These are phyloP conservation scores for Spea bombifrons DNA, from an alignment of 2,113 vertebrate genomes.

Conservation along the genomic window DNA sequence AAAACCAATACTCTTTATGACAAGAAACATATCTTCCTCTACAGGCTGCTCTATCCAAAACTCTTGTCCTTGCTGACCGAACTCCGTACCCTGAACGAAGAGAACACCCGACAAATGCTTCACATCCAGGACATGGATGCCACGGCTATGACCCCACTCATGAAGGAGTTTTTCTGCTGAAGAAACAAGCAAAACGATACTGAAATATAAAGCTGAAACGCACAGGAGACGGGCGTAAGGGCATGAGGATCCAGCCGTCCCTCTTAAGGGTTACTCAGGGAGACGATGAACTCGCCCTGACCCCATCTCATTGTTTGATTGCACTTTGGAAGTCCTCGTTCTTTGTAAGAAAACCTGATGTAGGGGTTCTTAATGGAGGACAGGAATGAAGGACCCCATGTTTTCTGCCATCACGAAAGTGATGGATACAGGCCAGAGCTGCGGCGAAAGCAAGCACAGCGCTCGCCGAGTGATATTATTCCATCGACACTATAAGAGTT, in stretches of 20 bases:
- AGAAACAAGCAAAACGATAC: conserved; percentile 12
- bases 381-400: no score
- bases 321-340: no score
- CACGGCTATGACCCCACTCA: conserved; percentile 58
- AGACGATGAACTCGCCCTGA: neutral
- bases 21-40: neutral
- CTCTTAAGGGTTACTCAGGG: neutral
- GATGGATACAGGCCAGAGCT: no score
- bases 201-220: neutral
- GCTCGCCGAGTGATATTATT: no score
- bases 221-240: neutral
- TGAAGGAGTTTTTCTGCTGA: conserved; percentile 68
- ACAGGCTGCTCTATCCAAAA: conserved; percentile 65
- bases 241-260: neutral
- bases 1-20: neutral
- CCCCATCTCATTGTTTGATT: no score
- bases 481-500: no score
- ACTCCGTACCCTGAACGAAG: conserved; percentile 60
- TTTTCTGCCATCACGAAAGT: no score
- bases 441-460: no score
- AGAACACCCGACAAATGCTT: conserved; percentile 59
- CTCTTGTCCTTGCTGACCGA: conserved; percentile 63
- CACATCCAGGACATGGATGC: conserved; percentile 57
- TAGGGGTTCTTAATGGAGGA: no score
- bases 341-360: no score